Evolutionary conservation across 2,797 vertebrate species (phyloP), one percentile per base, ranked within the genome.

Genomic region (Pangasius macronema): DNA sequence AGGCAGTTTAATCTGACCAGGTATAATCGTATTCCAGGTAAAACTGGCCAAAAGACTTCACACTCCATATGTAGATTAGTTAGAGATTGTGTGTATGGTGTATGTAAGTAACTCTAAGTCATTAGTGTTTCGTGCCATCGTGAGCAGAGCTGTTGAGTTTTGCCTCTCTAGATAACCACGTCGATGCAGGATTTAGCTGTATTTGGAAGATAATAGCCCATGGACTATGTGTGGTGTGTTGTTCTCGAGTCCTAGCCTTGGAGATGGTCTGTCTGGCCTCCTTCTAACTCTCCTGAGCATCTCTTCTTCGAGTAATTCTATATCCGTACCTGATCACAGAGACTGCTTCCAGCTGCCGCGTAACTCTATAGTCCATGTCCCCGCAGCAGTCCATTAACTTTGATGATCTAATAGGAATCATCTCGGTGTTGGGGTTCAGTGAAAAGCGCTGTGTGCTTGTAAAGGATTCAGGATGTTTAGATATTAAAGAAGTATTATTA

Each of bases 251-350:
- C 67, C 20, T 73, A 13, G 5, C 1, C 36, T n/a, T 46, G 53
- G 77, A 39, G 4, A 24, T 59, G 53, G 55, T 82, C 57, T 65
- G 7, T 30, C 65, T 86, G 46, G 6, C 51, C 63, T 30, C 27
- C 33, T 72, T 8, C 2, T 57, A 72, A 59, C 67, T 49, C 68
- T 49, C 42, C 46, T 72, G 57, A 65, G 14, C 86, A 87, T 53
- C 73, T 57, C 55, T 61, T 87, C 30, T 55, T n/a, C n/a, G n/a
- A 83, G 86, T 87, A 83, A 83, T 83, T 16, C 86, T 76, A 67
- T 65, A 83, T 65, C 57, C 67, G 14, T 30, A 55, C 73, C 59
- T 77, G 81, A 83, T 76, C 57, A 59, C n/a, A 65, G 80, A 82
- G 80, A 61, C 57, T 83, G 70, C 61, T 67, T 83, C 39, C 68